Percentiles rank a stretch among this genome's conserved stretches.
These are phyloP conservation scores for Siniperca scherzeri DNA, from an alignment of 2,797 vertebrate genomes.

Conservation along the genomic window DNA sequence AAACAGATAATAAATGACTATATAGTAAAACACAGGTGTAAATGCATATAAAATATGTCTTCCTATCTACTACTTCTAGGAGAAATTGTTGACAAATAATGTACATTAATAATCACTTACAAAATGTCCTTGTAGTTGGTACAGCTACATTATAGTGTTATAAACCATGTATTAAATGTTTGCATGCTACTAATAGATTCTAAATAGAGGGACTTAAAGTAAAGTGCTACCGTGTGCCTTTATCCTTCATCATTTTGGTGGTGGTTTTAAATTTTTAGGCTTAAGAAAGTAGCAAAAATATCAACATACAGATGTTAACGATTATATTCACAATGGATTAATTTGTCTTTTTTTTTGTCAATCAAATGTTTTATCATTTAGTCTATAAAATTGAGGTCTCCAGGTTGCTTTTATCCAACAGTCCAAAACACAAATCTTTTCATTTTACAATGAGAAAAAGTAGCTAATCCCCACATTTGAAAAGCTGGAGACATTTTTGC, in stretches of 20 bases:
- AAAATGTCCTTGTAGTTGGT: background rate
- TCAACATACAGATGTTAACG: background rate
- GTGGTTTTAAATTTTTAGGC: background rate
- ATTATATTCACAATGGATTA: background rate
- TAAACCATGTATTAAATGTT: background rate
- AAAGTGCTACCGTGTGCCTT: background rate
- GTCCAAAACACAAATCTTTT: background rate
- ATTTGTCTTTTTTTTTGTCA: background rate
- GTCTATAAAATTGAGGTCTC: background rate
- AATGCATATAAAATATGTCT: background rate
- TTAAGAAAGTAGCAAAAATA: background rate
- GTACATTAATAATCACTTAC: background rate
- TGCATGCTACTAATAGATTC: background rate
- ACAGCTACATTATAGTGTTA: background rate
- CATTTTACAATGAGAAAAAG: background rate
- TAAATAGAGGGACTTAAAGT: background rate
- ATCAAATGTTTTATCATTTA: background rate
- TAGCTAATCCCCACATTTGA: background rate
- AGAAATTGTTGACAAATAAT: background rate
- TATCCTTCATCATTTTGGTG: background rate
- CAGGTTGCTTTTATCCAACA: background rate
- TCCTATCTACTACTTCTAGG: too few species aligned
- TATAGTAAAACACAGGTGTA: background rate
- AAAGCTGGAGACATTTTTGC: background rate
- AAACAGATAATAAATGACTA: background rate